phyloP scores from a whole-genome alignment of 92 coral and sea anemone species.

The Parazoanthus darwini region DNA sequence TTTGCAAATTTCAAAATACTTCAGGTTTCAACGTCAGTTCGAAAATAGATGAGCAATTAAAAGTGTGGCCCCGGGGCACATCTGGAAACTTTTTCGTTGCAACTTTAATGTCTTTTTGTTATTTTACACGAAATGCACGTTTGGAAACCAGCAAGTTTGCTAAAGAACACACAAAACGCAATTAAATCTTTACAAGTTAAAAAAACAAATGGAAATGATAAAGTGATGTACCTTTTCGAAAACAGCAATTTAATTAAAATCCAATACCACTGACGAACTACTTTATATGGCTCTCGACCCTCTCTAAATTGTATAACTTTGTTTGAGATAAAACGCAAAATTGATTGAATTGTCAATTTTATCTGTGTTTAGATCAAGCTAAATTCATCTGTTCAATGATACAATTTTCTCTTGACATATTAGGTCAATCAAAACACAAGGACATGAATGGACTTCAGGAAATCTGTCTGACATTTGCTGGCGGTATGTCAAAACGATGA shows the following conservation, averaged over 20 bases:
- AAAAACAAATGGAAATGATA: background rate
- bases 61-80: background rate
- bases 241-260: background rate
- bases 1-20: background rate
- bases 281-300: too few relatives aligned
- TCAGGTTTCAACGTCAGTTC: background rate
- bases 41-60: background rate
- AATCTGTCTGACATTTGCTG: conserved; percentile 34
- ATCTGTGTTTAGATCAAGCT: background rate
- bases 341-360: background rate
- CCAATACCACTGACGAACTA: background rate
- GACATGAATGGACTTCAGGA: conserved; percentile 12
- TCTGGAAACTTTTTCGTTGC: background rate
- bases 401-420: conserved; percentile 9
- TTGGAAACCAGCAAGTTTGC: background rate
- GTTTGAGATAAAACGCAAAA: background rate
- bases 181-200: background rate
- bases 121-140: background rate
- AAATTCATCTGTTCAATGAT: conserved; percentile 23
- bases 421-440: conserved; percentile 28
- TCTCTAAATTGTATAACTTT: background rate
- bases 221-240: background rate
- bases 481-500: conserved; percentile 24
- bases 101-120: background rate
- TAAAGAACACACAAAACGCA: background rate